Conservation (phyloP, 1,140 invertebrate species). For the Dicyema japonicum region DNA sequence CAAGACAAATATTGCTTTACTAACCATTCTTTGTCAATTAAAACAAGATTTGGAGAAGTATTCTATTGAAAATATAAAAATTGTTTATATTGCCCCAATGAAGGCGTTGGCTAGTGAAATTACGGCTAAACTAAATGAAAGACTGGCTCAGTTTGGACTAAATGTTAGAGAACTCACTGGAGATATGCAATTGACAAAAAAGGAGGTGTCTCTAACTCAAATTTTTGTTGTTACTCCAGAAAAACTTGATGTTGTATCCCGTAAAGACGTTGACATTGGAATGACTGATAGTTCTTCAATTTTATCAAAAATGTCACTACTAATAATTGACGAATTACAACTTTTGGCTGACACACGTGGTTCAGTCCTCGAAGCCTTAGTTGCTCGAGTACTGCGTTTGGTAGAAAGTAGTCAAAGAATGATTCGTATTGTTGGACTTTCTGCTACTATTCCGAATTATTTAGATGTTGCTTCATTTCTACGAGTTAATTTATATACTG, state of each 20-base stretch:
- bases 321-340: conserved; percentile 96
- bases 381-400: conserved; percentile 64
- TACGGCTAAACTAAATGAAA: conserved; percentile 59
- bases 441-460: conserved; percentile 87
- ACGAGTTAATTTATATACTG: conserved; percentile 55
- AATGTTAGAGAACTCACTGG: conserved; percentile 66
- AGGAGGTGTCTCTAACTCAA: conserved; percentile 62
- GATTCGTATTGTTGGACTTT: conserved; percentile 83
- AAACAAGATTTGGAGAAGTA: conserved; percentile 28
- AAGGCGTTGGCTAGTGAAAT: conserved; percentile 92
- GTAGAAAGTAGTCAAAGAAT: conserved; percentile 72
- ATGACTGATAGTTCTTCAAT: conserved; percentile 58
- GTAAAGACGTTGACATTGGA: too few species aligned
- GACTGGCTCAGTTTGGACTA: conserved; percentile 39
- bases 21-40: conserved; percentile 57
- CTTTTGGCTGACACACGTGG: conserved; percentile 77
- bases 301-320: conserved; percentile 50
- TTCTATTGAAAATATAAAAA: conserved; percentile 22
- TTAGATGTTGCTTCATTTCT: conserved; percentile 72
- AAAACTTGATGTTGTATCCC: conserved; percentile 94
- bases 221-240: conserved; percentile 94
- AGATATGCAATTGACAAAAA: conserved; percentile 78
- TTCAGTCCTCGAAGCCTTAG: conserved; percentile 76
- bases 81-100: conserved; percentile 95
- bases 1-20: conserved; percentile 86